Percentiles rank a stretch among this genome's conserved stretches.
Evolutionary conservation across 2,888 invertebrate species (phyloP).

Genomic region (Carabus problematicus): DNA sequence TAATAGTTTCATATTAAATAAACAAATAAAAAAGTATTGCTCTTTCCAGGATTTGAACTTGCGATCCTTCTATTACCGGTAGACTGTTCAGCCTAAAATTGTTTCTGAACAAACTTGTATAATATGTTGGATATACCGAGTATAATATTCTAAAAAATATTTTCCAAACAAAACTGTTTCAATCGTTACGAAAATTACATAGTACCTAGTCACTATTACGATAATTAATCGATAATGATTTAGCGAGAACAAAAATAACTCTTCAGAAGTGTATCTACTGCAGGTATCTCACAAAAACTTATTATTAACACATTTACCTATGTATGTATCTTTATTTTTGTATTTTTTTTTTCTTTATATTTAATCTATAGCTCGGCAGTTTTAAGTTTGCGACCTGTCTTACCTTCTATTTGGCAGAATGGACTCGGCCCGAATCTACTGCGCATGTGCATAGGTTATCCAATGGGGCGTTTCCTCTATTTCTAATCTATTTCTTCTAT

Average conservation of each 20-base stretch:
- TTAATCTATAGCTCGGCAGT: too few species aligned
- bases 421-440: too few species aligned
- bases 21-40: neutral
- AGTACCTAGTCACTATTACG: slow-evolving; percentile 29
- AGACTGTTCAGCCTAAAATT: neutral
- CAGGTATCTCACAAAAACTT: slow-evolving; percentile 35
- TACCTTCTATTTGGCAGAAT: too few species aligned
- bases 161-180: neutral
- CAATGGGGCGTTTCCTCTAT: too few species aligned
- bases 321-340: too few species aligned
- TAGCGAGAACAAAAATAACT: slow-evolving; percentile 17
- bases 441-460: too few species aligned
- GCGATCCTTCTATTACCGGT: slow-evolving; percentile 18
- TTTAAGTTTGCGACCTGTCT: too few species aligned
- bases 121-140: slow-evolving; percentile 2
- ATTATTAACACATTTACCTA: too few species aligned
- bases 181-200: neutral
- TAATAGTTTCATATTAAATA: too few species aligned
- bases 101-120: neutral
- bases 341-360: too few species aligned
- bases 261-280: neutral
- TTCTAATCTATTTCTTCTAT: too few species aligned
- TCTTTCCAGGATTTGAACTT: slow-evolving; percentile 8
- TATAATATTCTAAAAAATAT: slow-evolving; percentile 14
- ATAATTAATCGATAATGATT: slow-evolving; percentile 11